Conservation (phyloP, 2,113 vertebrate species). For the Grallaria varia region DNA sequence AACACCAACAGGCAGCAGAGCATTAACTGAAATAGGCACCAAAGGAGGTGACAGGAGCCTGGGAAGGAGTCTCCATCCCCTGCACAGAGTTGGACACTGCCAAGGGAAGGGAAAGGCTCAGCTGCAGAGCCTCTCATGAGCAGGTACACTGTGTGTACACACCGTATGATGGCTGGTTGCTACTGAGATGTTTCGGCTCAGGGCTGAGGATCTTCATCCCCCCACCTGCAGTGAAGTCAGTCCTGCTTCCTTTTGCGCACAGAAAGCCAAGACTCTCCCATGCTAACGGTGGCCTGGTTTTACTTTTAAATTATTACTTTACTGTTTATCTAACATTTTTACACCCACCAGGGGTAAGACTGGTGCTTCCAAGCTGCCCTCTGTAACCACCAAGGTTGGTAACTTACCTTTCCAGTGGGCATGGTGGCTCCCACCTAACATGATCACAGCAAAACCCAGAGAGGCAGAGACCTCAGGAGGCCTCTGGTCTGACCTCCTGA, state of each 20-base stretch:
- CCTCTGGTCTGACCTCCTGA: not conserved
- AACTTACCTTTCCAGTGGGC: not conserved
- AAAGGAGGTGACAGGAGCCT: not conserved
- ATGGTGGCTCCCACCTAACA: not conserved
- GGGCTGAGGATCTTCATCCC: not conserved
- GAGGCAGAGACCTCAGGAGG: not conserved
- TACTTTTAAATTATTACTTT: not conserved
- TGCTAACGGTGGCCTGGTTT: not conserved
- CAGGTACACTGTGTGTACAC: not conserved
- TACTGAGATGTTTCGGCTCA: not conserved
- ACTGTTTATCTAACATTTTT: not conserved
- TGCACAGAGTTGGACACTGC: not conserved
- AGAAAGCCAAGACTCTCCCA: not conserved
- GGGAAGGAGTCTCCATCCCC: not conserved
- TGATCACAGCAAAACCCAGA: not conserved
- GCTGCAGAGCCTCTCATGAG: not conserved
- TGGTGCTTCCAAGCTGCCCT: not conserved
- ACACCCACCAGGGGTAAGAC: not conserved
- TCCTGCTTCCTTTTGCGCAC: constrained; percentile 10
- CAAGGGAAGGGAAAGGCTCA: not conserved
- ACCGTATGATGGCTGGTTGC: not conserved
- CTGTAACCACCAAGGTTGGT: not conserved
- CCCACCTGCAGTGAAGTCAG: not conserved
- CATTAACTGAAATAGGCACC: not conserved
- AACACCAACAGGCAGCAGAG: not conserved